A percentile compares a stretch with the other conserved stretches of the same genome.
Evolutionary conservation across 2,797 vertebrate species (phyloP).

Genomic region (Alfaro cultratus): DNA sequence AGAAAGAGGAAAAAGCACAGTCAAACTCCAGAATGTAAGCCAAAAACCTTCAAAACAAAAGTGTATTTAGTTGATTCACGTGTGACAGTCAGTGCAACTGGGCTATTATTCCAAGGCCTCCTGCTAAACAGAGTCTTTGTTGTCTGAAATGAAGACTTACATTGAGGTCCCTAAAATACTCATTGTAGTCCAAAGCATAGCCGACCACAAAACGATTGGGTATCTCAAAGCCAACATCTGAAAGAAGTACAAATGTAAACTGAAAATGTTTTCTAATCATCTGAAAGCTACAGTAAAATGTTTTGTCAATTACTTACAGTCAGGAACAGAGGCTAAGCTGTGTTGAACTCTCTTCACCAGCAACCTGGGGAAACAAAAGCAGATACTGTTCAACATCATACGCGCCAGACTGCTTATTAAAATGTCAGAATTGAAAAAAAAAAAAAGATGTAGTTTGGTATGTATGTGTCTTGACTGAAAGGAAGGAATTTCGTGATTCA

Average conservation of each 20-base stretch:
- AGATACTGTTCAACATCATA: slow-evolving; percentile 27
- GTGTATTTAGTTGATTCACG: slow-evolving; percentile 4
- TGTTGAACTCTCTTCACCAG: slow-evolving; percentile 89
- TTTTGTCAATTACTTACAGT: slow-evolving; percentile 85
- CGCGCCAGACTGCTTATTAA: not conserved
- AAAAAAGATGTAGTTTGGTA: not conserved
- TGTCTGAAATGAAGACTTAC: slow-evolving; percentile 78
- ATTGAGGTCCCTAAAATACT: slow-evolving; percentile 93
- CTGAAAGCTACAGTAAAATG: slow-evolving; percentile 17
- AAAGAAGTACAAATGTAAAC: slow-evolving; percentile 31
- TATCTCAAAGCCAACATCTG: slow-evolving; percentile 96
- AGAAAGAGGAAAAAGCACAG: slow-evolving; percentile 25
- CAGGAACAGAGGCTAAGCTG: slow-evolving; percentile 84
- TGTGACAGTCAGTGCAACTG: not conserved
- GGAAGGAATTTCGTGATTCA: slow-evolving; percentile 53
- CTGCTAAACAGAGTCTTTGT: slow-evolving; percentile 8
- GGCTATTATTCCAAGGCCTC: slow-evolving; percentile 7
- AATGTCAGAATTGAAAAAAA: not conserved
- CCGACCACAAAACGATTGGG: slow-evolving; percentile 93
- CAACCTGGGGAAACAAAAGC: slow-evolving; percentile 79
- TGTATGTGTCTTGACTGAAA: slow-evolving; percentile 54
- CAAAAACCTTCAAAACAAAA: slow-evolving; percentile 2
- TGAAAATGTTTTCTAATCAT: slow-evolving; percentile 22
- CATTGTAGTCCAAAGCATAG: slow-evolving; percentile 96
- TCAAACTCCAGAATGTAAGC: slow-evolving; percentile 15